These are phyloP conservation scores for Phaonia tiefii DNA, from an alignment of 2,888 invertebrate species.

Conservation along the genomic window DNA sequence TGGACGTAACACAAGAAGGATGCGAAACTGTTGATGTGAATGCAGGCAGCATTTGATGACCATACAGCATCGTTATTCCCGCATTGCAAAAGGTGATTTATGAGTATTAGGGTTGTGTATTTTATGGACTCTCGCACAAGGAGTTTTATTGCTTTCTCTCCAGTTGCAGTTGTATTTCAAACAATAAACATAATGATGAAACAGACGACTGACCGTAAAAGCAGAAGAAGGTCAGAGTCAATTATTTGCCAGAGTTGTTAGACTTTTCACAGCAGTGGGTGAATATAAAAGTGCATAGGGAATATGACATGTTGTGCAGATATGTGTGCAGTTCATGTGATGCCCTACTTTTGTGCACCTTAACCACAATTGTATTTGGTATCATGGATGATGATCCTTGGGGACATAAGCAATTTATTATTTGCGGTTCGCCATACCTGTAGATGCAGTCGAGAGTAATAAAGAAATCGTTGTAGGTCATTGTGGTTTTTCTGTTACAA, in stretches of 20 bases:
- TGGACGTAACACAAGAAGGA: conserved; percentile 19
- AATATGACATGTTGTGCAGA: too few relatives aligned
- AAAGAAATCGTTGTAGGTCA: too few relatives aligned
- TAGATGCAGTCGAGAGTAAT: too few relatives aligned
- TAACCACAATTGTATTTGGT: too few relatives aligned
- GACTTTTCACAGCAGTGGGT: too few relatives aligned
- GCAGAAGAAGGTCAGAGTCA: background rate
- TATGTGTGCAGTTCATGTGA: conserved; percentile 5
- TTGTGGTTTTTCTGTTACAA: too few relatives aligned
- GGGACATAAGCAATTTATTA: too few relatives aligned
- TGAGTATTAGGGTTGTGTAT: conserved; percentile 57
- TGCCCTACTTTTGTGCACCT: too few relatives aligned
- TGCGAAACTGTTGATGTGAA: conserved; percentile 25
- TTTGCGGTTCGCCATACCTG: too few relatives aligned
- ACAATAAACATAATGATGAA: conserved; percentile 1
- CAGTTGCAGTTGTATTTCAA: conserved; percentile 22
- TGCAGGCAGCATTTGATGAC: background rate
- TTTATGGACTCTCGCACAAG: conserved; percentile 20
- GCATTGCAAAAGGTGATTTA: conserved; percentile 57
- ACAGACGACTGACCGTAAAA: background rate
- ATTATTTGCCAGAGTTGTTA: background rate
- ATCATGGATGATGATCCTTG: too few relatives aligned
- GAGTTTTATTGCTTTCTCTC: conserved; percentile 9
- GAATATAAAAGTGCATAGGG: too few relatives aligned
- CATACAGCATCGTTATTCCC: background rate